Evolutionary conservation across 2,797 vertebrate genomes (phyloP), one percentile per base, ranked within the genome.

Genomic region (Petrocephalus schoutedeni): DNA sequence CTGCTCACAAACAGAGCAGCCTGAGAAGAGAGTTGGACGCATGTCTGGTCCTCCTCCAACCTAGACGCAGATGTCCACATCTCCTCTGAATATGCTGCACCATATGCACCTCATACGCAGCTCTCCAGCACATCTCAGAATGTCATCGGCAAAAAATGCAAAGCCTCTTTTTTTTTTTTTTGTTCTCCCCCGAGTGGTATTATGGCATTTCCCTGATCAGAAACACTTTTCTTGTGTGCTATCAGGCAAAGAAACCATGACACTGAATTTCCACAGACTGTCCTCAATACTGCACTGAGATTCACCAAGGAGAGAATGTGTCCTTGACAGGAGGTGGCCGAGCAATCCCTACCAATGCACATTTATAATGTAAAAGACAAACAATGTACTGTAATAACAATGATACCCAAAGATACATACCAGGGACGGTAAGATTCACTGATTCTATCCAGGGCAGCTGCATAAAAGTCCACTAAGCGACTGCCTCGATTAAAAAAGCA

Each of bases 11-110:
- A 86, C 16, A 28, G 28, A 19, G 87, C 23, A 59, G 64, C 83
- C 88, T 36, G 54, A 41, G 61, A 87, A 53, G 59, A 88, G 77
- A 88, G 57, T 28, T 16, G 71, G 83, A 82, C 86, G 61, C 64
- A 85, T 71, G 64, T 87, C 64, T 77, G 95, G 95, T 95, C 94
- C 95, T 93, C 94, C 94, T 93, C 93, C 92, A 89, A 77, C 41
- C 90, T 93, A 88, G 87, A 93, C 95, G 95, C 95, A 96, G 95
- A 95, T 95, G 94, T 94, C 94, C 91, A 92, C 93, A 0, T 86
- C 87, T 93, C 93, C 94, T 92, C 91, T 91, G 90, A 93, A 95
- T 95, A 94, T 95, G 94, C 92, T 94, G 88, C n/a, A 92, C 92
- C 91, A 92, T 92, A 95, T 92, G 94, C 92, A 94, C 91, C 93